phyloP scores from a whole-genome alignment of 2,888 invertebrate species.

The Drosophila mimetica region DNA sequence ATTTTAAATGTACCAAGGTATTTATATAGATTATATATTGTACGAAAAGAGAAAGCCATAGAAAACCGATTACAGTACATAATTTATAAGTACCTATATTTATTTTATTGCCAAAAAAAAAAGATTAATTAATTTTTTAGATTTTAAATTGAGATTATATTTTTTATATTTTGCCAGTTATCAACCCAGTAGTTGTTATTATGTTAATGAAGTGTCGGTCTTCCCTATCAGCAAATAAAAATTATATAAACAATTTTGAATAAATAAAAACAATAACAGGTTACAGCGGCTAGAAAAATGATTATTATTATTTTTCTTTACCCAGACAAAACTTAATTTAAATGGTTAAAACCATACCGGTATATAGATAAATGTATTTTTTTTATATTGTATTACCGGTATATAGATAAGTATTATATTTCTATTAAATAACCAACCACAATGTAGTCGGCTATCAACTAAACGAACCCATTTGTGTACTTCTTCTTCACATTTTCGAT shows the following conservation, averaged over 20 bases:
- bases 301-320: background rate
- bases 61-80: no score
- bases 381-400: no score
- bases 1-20: background rate
- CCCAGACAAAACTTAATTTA: background rate
- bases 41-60: no score
- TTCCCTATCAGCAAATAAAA: background rate
- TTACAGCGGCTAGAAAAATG: background rate
- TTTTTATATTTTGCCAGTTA: no score
- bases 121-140: no score
- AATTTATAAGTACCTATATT: no score
- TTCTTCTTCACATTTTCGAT: slow-evolving; percentile 2
- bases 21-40: background rate
- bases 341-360: no score
- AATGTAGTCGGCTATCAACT: background rate
- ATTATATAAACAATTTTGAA: no score
- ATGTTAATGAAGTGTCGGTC: background rate
- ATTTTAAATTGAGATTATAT: no score
- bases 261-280: background rate
- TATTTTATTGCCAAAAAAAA: no score
- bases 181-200: no score
- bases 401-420: background rate
- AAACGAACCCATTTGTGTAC: slow-evolving; percentile 9
- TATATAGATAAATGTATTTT: background rate
- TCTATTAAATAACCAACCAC: background rate